Percentiles rank a stretch among this genome's conserved stretches.
phyloP scores from a whole-genome alignment of 2,797 vertebrate species.

The Holocentrus rufus region DNA sequence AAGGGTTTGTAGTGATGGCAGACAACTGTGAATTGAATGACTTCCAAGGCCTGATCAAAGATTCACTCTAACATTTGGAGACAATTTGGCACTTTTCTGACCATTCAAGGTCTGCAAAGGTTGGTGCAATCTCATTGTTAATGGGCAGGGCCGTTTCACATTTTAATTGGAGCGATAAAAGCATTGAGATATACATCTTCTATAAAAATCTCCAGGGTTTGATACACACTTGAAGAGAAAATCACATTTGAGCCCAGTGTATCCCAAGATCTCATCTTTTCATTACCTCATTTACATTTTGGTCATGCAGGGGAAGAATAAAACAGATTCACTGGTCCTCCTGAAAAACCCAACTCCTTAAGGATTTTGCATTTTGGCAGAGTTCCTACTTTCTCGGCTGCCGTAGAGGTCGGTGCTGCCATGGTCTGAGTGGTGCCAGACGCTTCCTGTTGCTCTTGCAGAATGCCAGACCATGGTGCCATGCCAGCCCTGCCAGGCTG shows the following conservation, averaged over 20 bases:
- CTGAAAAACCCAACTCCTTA: slow-evolving; percentile 25
- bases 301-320: background rate
- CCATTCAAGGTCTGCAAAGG: slow-evolving; percentile 43
- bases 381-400: slow-evolving; percentile 4
- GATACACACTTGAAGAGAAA: background rate
- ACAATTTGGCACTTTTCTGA: slow-evolving; percentile 55
- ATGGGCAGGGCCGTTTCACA: slow-evolving; percentile 3
- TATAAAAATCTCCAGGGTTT: background rate
- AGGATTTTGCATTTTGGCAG: slow-evolving; percentile 33
- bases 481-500: slow-evolving; percentile 44
- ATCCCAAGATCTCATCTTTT: background rate
- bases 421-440: slow-evolving; percentile 46
- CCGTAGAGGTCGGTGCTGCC: slow-evolving; percentile 18
- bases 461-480: slow-evolving; percentile 29
- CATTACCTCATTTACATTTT: background rate
- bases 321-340: background rate
- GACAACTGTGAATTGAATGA: slow-evolving; percentile 72
- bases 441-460: slow-evolving; percentile 51
- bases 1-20: slow-evolving; percentile 70
- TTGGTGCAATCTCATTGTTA: slow-evolving; percentile 25
- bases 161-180: slow-evolving; percentile 2
- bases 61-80: slow-evolving; percentile 55
- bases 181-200: background rate
- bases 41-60: slow-evolving; percentile 79
- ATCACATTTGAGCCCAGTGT: background rate